Evolutionary conservation across 2,888 invertebrate genomes (phyloP), one percentile per base, ranked within the genome.

Genomic region (Linnaemya vulpina): DNA sequence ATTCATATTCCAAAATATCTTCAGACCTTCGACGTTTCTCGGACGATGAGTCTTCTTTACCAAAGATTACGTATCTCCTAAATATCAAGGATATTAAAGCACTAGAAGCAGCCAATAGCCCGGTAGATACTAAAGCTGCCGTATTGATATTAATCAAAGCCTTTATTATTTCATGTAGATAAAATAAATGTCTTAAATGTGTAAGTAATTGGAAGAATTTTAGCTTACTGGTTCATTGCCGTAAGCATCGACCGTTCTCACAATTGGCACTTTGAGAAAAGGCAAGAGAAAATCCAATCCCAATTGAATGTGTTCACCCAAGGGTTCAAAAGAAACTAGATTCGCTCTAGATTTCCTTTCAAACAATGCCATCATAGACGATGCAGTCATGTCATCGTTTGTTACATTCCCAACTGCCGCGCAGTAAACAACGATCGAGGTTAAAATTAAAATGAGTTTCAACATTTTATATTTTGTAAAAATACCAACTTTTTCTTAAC

Each of bases 271-370:
- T 70, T 89, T 88, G 0, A 90, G 35, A 43, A 91, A 91, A 3
- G 90, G 90, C 86, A 90, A 58, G 35, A 89, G 58, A 43, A 89
- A 89, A 79, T 91, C 90, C 74, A 91, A 68, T 1, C 90, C 90
- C 58, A 90, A 13, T 4, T 87, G 82, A 9, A 90, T 87, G 38
- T 89, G 63, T 30, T 88, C 87, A 10, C 88, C 89, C 35, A 90
- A 74, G 0, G 90, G 68, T n/a, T 90, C 87, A 67, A 90, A 90
- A 63, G 90, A 88, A 67, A 90, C 73, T 1, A 87, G 13, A 43
- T 78, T 86, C 15, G 76, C 75, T 30, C 83, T 86, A 13, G 71
- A 83, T 22, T 71, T 78, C 4, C 81, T 55, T 38, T 85, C 75
- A 40, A 58, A 7, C 30, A 65, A 43, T 49, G 43, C 22, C 49